Evolutionary conservation across 2,797 vertebrate genomes (phyloP).

Genomic region (Parotocinclus haroldoi): DNA sequence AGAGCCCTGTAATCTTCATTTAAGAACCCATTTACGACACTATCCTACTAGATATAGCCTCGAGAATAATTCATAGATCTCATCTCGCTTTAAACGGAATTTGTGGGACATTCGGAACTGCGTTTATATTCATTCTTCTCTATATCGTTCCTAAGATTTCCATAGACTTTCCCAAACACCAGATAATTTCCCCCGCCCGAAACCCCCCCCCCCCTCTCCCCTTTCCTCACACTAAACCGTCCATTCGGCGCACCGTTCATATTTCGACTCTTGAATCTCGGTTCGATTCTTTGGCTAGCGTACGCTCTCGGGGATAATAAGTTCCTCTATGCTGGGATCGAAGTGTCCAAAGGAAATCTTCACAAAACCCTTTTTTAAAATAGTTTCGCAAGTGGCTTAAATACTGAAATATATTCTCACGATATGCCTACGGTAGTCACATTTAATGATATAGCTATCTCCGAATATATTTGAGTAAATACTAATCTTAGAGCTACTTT

Average conservation of each 20-base stretch:
- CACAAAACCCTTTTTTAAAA: slow-evolving; percentile 45
- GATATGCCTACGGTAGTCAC: slow-evolving; percentile 63
- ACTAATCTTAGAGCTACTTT: slow-evolving; percentile 56
- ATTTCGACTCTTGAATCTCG: slow-evolving; percentile 34
- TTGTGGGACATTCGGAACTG: background rate
- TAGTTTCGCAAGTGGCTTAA: slow-evolving; percentile 57
- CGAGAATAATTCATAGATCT: slow-evolving; percentile 6
- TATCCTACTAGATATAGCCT: slow-evolving; percentile 20
- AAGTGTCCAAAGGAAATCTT: slow-evolving; percentile 55
- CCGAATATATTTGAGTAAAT: slow-evolving; percentile 54
- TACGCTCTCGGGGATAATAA: slow-evolving; percentile 56
- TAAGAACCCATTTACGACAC: slow-evolving; percentile 11
- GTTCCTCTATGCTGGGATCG: slow-evolving; percentile 50
- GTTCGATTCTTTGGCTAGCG: slow-evolving; percentile 69
- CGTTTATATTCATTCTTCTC: background rate
- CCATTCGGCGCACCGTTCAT: slow-evolving; percentile 21
- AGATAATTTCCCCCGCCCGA: no score
- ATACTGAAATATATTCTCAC: slow-evolving; percentile 62
- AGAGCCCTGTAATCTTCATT: slow-evolving; percentile 18
- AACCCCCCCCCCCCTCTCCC: no score
- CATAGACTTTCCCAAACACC: background rate
- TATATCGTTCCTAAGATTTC: background rate
- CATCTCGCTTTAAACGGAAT: slow-evolving; percentile 18
- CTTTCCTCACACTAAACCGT: no score
- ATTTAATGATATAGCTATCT: slow-evolving; percentile 54